Conservation (phyloP, 2,797 vertebrate genomes). For the Eremophila alpestris region DNA sequence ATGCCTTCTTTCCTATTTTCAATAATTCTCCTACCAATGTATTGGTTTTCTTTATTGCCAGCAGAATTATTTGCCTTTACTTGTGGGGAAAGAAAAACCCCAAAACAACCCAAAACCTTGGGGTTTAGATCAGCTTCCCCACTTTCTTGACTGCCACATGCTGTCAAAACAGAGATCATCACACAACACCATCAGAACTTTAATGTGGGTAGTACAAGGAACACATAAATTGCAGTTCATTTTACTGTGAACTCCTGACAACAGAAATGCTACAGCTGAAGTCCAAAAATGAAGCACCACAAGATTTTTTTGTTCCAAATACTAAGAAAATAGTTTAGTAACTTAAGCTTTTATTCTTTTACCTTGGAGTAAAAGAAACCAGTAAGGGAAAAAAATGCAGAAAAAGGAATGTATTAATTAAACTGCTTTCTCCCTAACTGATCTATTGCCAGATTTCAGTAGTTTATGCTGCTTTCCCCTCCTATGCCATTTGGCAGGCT, state of each 20-base stretch:
- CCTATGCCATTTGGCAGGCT: not conserved
- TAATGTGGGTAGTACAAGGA: not conserved
- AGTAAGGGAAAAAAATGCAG: not conserved
- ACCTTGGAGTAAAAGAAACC: not conserved
- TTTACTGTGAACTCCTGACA: not conserved
- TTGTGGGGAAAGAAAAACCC: not conserved
- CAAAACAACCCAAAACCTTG: not conserved
- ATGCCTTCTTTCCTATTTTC: not conserved
- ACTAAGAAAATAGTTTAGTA: not conserved
- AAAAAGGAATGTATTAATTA: not conserved
- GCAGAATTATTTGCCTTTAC: not conserved
- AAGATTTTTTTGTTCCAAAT: not conserved
- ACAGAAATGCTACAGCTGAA: not conserved
- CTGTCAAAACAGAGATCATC: not conserved
- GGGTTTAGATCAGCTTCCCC: not conserved
- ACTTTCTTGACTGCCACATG: not conserved
- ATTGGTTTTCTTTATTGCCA: not conserved
- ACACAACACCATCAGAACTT: not conserved
- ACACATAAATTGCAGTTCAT: not conserved
- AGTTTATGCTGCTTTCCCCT: not conserved
- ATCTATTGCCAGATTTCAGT: not conserved
- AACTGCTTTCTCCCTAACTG: not conserved
- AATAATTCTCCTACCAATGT: not conserved
- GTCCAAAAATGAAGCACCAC: not conserved
- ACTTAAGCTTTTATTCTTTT: not conserved